Base-by-base conservation (phyloP, 2,888 invertebrate genomes). In the Noctua janthina region DNA sequence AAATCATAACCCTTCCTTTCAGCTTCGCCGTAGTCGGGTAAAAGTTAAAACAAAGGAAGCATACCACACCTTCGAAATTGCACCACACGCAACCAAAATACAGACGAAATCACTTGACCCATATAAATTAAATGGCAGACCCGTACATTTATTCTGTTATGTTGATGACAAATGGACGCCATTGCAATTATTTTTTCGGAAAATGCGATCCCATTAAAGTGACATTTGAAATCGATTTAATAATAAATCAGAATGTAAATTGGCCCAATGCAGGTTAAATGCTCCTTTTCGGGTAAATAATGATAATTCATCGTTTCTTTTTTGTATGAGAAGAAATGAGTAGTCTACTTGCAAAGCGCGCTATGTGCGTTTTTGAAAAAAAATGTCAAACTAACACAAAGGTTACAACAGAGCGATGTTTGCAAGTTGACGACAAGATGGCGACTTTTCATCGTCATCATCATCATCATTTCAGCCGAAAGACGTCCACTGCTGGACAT, bases 141-240 rank as follows among this genome's bases (percentile, higher is more conserved):
- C 56, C 79, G 64, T 39, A 83, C 54, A 81, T 81, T 83, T 54
- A 84, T 81, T 78, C 54, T 29, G 79, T 69, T 78, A 54, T 39
- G 51, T 35, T 69, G 29, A 84, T 81, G 84, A 84, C 64, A 84
- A 84, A 81, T 69, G 54, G 54, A 23, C 15, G 49, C 54, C 84
- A 69, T 15, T 79, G 84, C 69, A 84, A 79, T 81, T 3, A 3
- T 69, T 84, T 69, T 78, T 81, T 35, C 20, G 39, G 54, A 43
- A 78, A 79, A 84, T 51, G 3, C 64, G 49, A 56, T 79, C 54
- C 29, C 46, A 78, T 84, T 77, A 39, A 78, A 23, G 35, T 77
- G 84, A 54, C 39, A 3, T 84, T 77, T 73, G 39, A 49, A 79
- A 81, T 78, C 49, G 62, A 84, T 54, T 69, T 2, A 84, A 69